Percentiles rank a stretch among this genome's conserved stretches.
Conservation (phyloP, 2,888 invertebrate species). For the Macrophya alboannulata region DNA sequence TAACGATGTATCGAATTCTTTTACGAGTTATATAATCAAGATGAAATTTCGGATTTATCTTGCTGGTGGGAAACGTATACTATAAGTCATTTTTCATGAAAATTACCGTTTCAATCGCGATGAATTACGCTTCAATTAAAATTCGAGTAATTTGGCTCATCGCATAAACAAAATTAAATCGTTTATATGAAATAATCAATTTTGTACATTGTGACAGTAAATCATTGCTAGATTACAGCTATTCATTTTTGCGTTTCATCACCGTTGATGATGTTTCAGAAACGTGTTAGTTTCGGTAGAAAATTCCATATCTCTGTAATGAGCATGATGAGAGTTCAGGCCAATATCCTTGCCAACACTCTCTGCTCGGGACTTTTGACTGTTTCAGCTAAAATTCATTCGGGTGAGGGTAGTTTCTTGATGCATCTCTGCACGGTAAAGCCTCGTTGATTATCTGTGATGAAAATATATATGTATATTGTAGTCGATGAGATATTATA, state of each 20-base stretch:
- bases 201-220: no score
- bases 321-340: constrained; percentile 84
- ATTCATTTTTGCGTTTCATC: no score
- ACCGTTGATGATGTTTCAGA: no score
- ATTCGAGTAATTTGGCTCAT: constrained; percentile 62
- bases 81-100: not conserved
- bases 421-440: not conserved
- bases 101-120: constrained; percentile 80
- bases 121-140: constrained; percentile 73
- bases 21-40: constrained; percentile 81
- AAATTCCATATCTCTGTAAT: constrained; percentile 70
- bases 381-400: constrained; percentile 83
- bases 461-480: constrained; percentile 75
- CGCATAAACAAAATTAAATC: constrained; percentile 72
- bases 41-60: constrained; percentile 79
- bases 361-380: constrained; percentile 82
- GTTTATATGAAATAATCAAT: no score
- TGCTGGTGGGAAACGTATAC: not conserved
- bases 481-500: not conserved
- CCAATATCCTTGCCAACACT: constrained; percentile 86
- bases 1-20: not conserved
- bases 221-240: no score
- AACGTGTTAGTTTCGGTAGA: not conserved
- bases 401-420: not conserved
- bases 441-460: constrained; percentile 84